Evolutionary conservation across 2,113 vertebrate genomes (phyloP), one percentile per base, ranked within the genome.

Genomic region (Aphelocoma coerulescens): DNA sequence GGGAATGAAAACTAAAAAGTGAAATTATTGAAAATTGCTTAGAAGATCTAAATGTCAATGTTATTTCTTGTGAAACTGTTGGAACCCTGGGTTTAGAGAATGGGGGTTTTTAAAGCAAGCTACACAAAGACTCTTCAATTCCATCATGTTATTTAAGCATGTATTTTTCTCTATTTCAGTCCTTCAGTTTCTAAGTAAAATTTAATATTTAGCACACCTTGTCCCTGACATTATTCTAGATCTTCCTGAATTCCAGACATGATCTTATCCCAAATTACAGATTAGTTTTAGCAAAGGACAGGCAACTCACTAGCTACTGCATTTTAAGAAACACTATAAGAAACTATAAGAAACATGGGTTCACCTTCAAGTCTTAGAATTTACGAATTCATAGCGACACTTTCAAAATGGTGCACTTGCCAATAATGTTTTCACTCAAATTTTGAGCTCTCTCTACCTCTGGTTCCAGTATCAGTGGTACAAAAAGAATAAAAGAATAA

Each of bases 361-460:
- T 80, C 33, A 52, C 35, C 87, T 54, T n/a, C 65, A 41, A 33
- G 49, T 37, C 15, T 37, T 66, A 35, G 16, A 55, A 95, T 85
- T 95, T 73, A 94, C 89, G 9, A 83, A 89, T 90, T 93, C 72
- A 41, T 37, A 81, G 41, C 24, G 27, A 87, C 33, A 73, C 18
- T 46, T 89, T 44, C 52, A 94, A 94, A 89, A 54, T 49, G 51
- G 27, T 16, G 32, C 11, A 73, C 77, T 91, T 93, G 58, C 91
- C 85, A 97, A 54, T 51, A 95, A 27, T 37, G 39, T 77, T 95
- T 95, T 95, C 88, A 91, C 52, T 90, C 95, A 94, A 92, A 85
- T 96, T 92, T 82, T 91, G 85, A 97, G 72, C 58, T 75, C 8
- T 24, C 7, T 44, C 73, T 67, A 78, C 32, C 37, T 96, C 83